These are phyloP conservation scores for Dioctria rufipes DNA, from an alignment of 2,888 invertebrate species.

Conservation along the genomic window DNA sequence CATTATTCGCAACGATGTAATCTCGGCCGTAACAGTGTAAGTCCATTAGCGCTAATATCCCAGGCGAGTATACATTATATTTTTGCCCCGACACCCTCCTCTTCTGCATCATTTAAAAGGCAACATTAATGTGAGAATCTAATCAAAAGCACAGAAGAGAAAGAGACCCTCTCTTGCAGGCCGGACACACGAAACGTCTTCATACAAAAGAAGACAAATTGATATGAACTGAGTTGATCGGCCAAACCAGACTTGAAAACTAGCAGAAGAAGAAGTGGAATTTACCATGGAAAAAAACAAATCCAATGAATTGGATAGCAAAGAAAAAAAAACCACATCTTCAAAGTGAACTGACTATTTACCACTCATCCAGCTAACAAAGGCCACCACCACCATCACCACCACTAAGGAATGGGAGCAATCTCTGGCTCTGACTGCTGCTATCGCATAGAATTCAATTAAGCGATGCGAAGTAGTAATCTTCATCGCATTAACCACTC, in stretches of 20 bases:
- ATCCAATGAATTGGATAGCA: background rate
- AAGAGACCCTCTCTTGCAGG: conserved; percentile 1
- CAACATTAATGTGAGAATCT: conserved; percentile 41
- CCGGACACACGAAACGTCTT: conserved; percentile 27
- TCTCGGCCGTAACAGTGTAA: conserved; percentile 31
- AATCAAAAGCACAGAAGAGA: conserved; percentile 1
- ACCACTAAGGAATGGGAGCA: conserved; percentile 2
- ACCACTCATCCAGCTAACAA: conserved; percentile 43
- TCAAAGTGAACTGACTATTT: conserved; percentile 42
- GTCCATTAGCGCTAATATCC: conserved; percentile 41
- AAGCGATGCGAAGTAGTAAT: conserved; percentile 42
- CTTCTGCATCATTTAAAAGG: background rate
- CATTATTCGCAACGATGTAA: conserved; percentile 46
- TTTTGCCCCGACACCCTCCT: background rate
- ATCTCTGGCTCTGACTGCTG: conserved; percentile 10
- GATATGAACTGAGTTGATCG: background rate
- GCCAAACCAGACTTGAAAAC: background rate
- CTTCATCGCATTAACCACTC: conserved; percentile 50
- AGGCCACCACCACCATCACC: background rate
- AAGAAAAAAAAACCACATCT: conserved; percentile 25
- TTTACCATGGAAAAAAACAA: background rate
- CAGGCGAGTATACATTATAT: background rate
- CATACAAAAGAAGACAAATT: conserved; percentile 50
- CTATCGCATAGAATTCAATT: conserved; percentile 45
- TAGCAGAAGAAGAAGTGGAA: background rate